phyloP scores from a whole-genome alignment of 2,113 vertebrate species.

The Aspidoscelis tigris region DNA sequence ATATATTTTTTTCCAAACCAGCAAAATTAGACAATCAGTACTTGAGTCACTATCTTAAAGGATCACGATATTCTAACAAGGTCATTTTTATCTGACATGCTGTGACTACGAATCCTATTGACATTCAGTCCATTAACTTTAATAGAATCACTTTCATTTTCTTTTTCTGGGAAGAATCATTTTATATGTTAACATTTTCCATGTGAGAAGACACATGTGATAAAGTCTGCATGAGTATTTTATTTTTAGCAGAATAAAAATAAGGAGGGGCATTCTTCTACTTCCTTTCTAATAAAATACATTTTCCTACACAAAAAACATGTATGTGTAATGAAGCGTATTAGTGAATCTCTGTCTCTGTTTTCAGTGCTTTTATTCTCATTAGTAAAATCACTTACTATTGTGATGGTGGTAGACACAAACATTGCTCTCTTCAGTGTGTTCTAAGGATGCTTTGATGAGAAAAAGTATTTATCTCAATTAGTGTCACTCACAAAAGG shows the following conservation, averaged over 20 bases:
- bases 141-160: background rate
- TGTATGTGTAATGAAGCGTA: background rate
- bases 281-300: background rate
- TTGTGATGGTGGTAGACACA: background rate
- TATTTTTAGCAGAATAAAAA: background rate
- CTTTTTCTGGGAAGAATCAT: background rate
- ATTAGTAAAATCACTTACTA: background rate
- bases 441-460: no score
- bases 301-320: background rate
- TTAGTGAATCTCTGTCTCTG: background rate
- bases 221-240: background rate
- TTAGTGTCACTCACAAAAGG: no score
- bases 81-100: background rate
- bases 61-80: background rate
- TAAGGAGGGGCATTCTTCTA: background rate
- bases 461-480: no score
- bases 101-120: background rate
- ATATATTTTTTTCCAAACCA: background rate
- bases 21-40: background rate
- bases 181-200: slow-evolving; percentile 3
- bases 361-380: background rate
- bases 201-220: background rate
- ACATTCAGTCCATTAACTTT: background rate
- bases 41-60: background rate
- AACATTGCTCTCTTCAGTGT: background rate